Conservation (phyloP, 2,797 vertebrate species). For the Calcarius lapponicus region DNA sequence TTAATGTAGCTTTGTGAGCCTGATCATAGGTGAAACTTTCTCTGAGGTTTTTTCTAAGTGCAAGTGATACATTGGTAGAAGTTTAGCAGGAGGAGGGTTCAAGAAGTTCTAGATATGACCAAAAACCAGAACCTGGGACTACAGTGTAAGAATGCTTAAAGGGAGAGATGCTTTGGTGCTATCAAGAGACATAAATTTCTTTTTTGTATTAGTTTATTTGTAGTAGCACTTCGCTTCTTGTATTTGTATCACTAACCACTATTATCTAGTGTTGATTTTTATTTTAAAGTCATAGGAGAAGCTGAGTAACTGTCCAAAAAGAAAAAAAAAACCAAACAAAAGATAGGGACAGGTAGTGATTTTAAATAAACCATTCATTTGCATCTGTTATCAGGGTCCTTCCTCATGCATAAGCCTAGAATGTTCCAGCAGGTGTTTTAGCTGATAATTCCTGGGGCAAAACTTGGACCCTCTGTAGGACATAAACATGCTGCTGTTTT, state of each 20-base stretch:
- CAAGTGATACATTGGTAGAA: not conserved
- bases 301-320: not conserved
- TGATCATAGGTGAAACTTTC: not conserved
- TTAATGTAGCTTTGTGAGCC: not conserved
- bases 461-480: not conserved
- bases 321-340: not conserved
- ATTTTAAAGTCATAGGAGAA: not conserved
- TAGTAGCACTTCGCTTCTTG: not conserved
- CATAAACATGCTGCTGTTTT: not conserved
- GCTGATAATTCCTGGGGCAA: not conserved
- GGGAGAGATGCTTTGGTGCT: not conserved
- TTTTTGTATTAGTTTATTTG: not conserved
- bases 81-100: not conserved
- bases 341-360: not conserved
- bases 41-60: not conserved
- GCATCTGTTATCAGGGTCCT: not conserved
- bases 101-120: not conserved
- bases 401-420: not conserved
- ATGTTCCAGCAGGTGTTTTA: not conserved
- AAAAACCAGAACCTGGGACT: not conserved
- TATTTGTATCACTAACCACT: not conserved
- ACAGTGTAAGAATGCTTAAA: not conserved
- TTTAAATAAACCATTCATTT: not conserved
- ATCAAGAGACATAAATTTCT: not conserved
- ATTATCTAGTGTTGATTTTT: not conserved